Percentiles rank a stretch among this genome's conserved stretches.
Evolutionary conservation across 2,113 vertebrate genomes (phyloP).

Genomic region (Halcyon malimbica): DNA sequence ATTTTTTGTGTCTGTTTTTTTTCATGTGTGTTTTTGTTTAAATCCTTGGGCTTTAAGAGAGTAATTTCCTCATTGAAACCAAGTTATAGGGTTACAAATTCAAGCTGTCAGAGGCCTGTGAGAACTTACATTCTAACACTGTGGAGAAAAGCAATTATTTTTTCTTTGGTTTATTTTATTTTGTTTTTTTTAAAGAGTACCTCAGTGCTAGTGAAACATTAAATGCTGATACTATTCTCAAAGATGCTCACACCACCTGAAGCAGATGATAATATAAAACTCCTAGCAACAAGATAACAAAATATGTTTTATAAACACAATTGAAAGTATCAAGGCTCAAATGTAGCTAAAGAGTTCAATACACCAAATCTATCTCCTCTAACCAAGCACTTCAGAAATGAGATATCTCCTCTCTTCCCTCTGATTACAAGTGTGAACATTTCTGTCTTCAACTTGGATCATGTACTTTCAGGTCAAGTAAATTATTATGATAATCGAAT

Average conservation of each 20-base stretch:
- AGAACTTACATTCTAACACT: not conserved
- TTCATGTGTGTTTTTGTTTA: not conserved
- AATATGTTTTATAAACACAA: not conserved
- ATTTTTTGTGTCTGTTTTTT: not conserved
- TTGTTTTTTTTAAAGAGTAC: not conserved
- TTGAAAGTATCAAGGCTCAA: not conserved
- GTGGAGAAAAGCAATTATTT: not conserved
- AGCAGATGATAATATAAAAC: not conserved
- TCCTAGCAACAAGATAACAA: not conserved
- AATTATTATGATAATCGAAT: slow-evolving; percentile 6
- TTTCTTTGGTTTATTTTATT: not conserved
- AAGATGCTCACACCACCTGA: not conserved
- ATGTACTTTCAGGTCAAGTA: not conserved
- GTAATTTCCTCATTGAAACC: not conserved
- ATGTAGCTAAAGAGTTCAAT: not conserved
- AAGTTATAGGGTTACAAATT: not conserved
- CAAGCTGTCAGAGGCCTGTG: not conserved
- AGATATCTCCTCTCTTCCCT: not conserved
- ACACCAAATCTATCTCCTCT: not conserved
- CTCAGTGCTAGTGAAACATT: not conserved
- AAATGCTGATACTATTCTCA: not conserved
- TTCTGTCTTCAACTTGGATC: not conserved
- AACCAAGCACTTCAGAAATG: not conserved
- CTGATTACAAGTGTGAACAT: not conserved
- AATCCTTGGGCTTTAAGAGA: not conserved